Base-by-base conservation (phyloP, 1,140 invertebrate genomes). In the Papilio machaon region DNA sequence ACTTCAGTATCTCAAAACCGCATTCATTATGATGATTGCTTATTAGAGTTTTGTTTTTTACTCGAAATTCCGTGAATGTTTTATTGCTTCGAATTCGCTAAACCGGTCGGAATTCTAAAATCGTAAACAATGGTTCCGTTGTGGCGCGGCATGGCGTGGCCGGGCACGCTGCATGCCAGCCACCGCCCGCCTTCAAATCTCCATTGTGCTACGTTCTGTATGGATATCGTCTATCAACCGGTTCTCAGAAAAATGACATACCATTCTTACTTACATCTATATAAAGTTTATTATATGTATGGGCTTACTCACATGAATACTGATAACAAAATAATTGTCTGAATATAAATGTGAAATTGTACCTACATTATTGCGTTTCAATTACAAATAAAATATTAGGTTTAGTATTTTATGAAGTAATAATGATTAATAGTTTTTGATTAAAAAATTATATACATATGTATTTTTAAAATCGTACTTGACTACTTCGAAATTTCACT, bases 201-300 rank as follows among this genome's bases (percentile, higher is more conserved):
- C 89, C 89, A 90, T 90, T 90, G 88, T 90, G 85, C 67, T 84
- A 79, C 82, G 83, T 88, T 85, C 75, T 87, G 83, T 88, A 89
- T 86, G 85, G 81, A 79, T 84, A 83, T 73, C 84, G 83, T 81
- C 70, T 86, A 78, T 74, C 75, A 88, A 91, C 91, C 91, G 90
- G 90, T 92, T 93, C 88, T 88, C 80, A 84, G 90, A 93, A 93
- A 88, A 87, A 88, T 90, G 86, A 88, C 84, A 82, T 83, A 81
- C 85, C 85, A 86, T 89, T 88, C 85, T 80, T 85, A 82, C 82
- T 78, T 84, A 64, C 60, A 64, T 64, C 60, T 70, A 35, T 70
- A 35, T 70, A 70, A 70, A 35, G 64, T 38, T 70, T 70, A 70
- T 43, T 70, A 38, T n/a, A 13, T 35, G 11, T 70, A 35, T 35